Conservation (phyloP, 1,140 invertebrate genomes). For the Ceratina calcarata region DNA sequence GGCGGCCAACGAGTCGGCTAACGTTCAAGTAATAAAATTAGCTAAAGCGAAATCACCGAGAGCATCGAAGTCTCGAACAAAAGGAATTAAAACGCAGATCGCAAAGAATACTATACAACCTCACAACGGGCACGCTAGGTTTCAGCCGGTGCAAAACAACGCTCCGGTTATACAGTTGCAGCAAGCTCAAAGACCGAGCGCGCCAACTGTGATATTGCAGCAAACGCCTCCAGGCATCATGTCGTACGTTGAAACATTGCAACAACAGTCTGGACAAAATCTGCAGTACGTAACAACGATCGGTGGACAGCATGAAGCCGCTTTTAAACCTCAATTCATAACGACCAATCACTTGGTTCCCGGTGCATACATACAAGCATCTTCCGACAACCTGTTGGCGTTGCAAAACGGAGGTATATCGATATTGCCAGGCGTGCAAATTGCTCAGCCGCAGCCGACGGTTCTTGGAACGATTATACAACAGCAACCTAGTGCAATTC, state of each 20-base stretch:
- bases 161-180: constrained; percentile 74
- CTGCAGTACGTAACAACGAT: constrained; percentile 87
- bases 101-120: constrained; percentile 64
- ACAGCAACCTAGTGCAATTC: constrained; percentile 80
- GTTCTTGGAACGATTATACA: constrained; percentile 85
- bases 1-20: constrained; percentile 44
- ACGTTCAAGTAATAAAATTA: constrained; percentile 60
- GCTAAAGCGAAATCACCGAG: constrained; percentile 70
- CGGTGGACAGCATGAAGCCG: constrained; percentile 78
- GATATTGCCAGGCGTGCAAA: constrained; percentile 81
- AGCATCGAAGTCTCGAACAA: constrained; percentile 66
- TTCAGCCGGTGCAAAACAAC: constrained; percentile 70
- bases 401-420: constrained; percentile 84
- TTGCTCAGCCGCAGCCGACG: constrained; percentile 79
- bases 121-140: constrained; percentile 60
- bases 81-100: constrained; percentile 69
- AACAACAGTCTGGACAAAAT: constrained; percentile 84
- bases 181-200: constrained; percentile 64
- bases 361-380: constrained; percentile 84
- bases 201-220: constrained; percentile 85
- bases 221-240: constrained; percentile 85
- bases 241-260: constrained; percentile 86
- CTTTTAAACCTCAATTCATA: constrained; percentile 83
- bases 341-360: constrained; percentile 82
- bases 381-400: constrained; percentile 82